phyloP scores from a whole-genome alignment of 2,888 invertebrate species.

The Pandemis cinnamomeana region DNA sequence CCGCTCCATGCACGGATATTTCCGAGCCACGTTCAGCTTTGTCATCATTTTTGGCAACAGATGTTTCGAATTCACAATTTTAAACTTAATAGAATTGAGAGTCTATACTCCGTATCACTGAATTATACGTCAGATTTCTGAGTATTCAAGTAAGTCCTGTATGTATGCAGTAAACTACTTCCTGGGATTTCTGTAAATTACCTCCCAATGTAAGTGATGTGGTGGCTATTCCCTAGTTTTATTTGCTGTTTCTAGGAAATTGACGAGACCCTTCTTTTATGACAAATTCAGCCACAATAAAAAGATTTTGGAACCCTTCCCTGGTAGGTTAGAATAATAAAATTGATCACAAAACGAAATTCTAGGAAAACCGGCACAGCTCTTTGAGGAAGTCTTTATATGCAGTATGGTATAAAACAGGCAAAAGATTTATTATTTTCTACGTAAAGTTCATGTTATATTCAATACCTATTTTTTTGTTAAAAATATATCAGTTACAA shows the following conservation, averaged over 20 bases:
- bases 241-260: conserved; percentile 14
- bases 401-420: not conserved
- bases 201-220: not conserved
- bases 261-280: conserved; percentile 11
- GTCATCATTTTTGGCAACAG: conserved; percentile 40
- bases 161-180: not conserved
- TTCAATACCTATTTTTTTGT: no score
- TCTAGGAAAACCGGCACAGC: not conserved
- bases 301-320: conserved; percentile 12
- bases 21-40: conserved; percentile 31
- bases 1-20: conserved; percentile 32
- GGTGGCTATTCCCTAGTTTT: conserved; percentile 1
- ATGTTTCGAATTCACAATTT: conserved; percentile 39
- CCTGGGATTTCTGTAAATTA: not conserved
- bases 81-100: conserved; percentile 29
- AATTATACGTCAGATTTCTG: conserved; percentile 3
- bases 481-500: no score
- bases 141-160: not conserved
- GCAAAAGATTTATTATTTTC: no score
- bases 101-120: conserved; percentile 5
- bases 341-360: not conserved
- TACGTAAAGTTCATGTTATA: no score
- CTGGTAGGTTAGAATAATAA: not conserved
- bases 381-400: not conserved
- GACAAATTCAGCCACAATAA: conserved; percentile 8